These are phyloP conservation scores for Oreochromis spilurus DNA, from an alignment of 2,113 vertebrate species.

Conservation along the genomic window DNA sequence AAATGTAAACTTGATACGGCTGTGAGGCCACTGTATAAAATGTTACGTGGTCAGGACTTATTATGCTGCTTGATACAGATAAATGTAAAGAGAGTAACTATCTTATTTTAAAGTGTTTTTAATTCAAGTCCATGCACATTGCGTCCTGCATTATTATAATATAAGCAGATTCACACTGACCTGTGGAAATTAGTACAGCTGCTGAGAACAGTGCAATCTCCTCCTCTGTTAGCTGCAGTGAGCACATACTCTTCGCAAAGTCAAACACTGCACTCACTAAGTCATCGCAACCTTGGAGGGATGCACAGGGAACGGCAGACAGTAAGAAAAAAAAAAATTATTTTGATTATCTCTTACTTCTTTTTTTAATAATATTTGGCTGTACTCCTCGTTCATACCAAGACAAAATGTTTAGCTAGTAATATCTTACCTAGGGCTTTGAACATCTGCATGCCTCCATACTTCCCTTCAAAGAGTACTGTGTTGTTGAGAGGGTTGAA, in stretches of 20 bases:
- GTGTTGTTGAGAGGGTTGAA: constrained; percentile 99
- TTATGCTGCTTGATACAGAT: neutral
- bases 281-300: constrained; percentile 87
- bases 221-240: constrained; percentile 95
- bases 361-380: neutral
- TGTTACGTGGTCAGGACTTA: neutral
- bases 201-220: constrained; percentile 98
- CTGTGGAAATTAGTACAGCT: constrained; percentile 97
- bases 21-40: neutral
- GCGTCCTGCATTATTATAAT: neutral
- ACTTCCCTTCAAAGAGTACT: constrained; percentile 99
- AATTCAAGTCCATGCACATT: neutral
- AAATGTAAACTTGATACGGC: neutral
- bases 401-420: neutral
- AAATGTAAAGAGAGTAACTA: neutral
- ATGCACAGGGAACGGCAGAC: constrained; percentile 2
- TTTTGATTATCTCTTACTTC: neutral
- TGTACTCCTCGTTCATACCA: neutral
- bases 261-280: constrained; percentile 96
- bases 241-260: constrained; percentile 97
- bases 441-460: constrained; percentile 98
- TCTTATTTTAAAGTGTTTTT: neutral
- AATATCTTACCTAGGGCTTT: constrained; percentile 88
- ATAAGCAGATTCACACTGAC: constrained; percentile 63
- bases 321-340: neutral